A percentile compares a stretch with the other conserved stretches of the same genome.
These are phyloP conservation scores for Temnothorax nylanderi DNA, from an alignment of 1,140 invertebrate species.

Conservation along the genomic window DNA sequence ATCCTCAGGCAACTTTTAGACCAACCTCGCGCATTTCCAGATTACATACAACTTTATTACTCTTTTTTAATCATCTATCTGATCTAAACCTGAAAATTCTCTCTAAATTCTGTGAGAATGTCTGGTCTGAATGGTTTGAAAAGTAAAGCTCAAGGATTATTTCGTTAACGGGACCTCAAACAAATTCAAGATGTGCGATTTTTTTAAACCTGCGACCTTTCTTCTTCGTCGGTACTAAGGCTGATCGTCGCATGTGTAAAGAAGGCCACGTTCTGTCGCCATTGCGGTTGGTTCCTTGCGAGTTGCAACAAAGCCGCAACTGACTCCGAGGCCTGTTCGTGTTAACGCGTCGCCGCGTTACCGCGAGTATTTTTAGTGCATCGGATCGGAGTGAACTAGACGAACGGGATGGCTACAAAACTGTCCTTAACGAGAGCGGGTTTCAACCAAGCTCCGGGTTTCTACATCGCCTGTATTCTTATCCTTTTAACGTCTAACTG, in stretches of 20 bases:
- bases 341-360: conserved; percentile 40
- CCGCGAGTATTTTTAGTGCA: conserved; percentile 49
- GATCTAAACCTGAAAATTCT: not conserved
- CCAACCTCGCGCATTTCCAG: not conserved
- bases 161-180: not conserved
- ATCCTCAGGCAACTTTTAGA: not conserved
- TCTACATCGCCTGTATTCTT: not conserved
- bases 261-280: not conserved
- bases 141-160: not conserved
- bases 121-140: not conserved
- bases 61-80: not conserved
- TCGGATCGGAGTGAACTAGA: conserved; percentile 16
- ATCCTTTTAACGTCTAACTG: not conserved
- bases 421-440: conserved; percentile 25
- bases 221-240: not conserved
- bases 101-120: not conserved
- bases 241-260: not conserved
- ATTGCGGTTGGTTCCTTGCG: not conserved
- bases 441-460: not conserved
- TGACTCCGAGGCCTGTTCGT: conserved; percentile 13
- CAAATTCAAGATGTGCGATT: not conserved
- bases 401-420: conserved; percentile 3
- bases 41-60: not conserved
- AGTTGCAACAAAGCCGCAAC: conserved; percentile 32
- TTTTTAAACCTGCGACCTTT: not conserved